phyloP scores from a whole-genome alignment of 2,888 invertebrate genomes.

The Allolobophora icterica region DNA sequence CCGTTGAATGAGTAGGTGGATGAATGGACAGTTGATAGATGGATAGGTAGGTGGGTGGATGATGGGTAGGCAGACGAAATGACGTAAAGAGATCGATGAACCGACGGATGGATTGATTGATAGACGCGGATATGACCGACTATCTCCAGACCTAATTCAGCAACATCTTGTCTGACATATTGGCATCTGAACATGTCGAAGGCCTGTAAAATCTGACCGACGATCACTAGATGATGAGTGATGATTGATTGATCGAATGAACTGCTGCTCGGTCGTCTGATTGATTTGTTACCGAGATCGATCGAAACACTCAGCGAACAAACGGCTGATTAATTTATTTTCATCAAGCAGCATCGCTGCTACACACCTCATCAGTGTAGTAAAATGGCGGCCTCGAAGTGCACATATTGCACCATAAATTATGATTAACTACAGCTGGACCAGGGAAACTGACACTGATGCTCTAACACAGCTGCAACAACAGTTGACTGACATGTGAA shows the following conservation, averaged over 20 bases:
- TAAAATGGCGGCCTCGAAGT: neutral
- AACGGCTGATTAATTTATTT: neutral
- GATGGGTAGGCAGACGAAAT: neutral
- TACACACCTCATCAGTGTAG: neutral
- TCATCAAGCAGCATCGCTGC: neutral
- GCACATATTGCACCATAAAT: neutral
- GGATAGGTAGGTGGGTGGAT: neutral
- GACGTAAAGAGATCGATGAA: neutral
- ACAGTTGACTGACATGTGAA: too few relatives aligned
- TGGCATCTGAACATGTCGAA: neutral
- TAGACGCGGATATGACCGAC: neutral
- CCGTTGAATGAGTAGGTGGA: neutral
- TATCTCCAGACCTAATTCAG: neutral
- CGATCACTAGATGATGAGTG: neutral
- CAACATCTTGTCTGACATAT: neutral
- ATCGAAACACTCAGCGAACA: neutral
- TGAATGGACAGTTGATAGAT: neutral
- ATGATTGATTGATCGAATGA: neutral
- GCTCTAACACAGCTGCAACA: too few relatives aligned
- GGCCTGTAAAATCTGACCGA: too few relatives aligned
- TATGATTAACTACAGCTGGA: neutral
- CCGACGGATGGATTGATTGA: neutral
- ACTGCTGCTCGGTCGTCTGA: neutral
- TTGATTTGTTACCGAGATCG: neutral
- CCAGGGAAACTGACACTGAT: neutral